Evolutionary conservation across 2,888 invertebrate genomes (phyloP).

Genomic region (Drosophila pseudotalamancana): DNA sequence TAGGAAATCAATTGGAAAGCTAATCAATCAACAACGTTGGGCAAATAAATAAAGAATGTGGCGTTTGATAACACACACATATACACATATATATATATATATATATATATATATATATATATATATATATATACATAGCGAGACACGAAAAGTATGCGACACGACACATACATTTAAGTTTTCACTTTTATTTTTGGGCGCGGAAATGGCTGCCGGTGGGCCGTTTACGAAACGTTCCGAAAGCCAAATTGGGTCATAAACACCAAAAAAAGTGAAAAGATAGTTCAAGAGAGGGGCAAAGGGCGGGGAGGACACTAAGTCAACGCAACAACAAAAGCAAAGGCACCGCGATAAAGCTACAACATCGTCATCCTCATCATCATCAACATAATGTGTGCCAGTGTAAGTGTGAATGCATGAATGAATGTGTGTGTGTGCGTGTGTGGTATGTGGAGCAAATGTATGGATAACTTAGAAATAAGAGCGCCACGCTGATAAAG

Average conservation of each 20-base stretch:
- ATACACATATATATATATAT: conserved; percentile 4
- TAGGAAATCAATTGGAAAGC: conserved; percentile 45
- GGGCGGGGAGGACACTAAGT: conserved; percentile 39
- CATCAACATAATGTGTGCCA: neutral
- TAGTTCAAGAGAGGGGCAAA: neutral
- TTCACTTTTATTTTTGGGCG: conserved; percentile 75
- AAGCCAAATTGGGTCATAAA: conserved; percentile 71
- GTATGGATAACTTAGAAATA: conserved; percentile 46
- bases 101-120: neutral
- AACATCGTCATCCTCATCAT: conserved; percentile 44
- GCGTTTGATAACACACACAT: conserved; percentile 52
- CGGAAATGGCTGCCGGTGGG: conserved; percentile 65
- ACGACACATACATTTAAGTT: conserved; percentile 47
- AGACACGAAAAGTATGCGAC: conserved; percentile 20
- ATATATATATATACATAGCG: conserved; percentile 1
- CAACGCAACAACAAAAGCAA: conserved; percentile 21
- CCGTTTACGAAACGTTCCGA: conserved; percentile 48
- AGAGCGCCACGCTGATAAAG: conserved; percentile 60
- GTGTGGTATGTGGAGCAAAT: conserved; percentile 45
- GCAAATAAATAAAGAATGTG: conserved; percentile 72
- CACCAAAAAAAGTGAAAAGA: conserved; percentile 55
- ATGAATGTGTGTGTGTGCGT: conserved; percentile 6
- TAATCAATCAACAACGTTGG: conserved; percentile 65
- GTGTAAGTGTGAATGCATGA: neutral
- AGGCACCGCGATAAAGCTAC: conserved; percentile 46